These are phyloP conservation scores for Artibeus lituratus DNA, from an alignment of 2,797 vertebrate genomes.

Conservation along the genomic window DNA sequence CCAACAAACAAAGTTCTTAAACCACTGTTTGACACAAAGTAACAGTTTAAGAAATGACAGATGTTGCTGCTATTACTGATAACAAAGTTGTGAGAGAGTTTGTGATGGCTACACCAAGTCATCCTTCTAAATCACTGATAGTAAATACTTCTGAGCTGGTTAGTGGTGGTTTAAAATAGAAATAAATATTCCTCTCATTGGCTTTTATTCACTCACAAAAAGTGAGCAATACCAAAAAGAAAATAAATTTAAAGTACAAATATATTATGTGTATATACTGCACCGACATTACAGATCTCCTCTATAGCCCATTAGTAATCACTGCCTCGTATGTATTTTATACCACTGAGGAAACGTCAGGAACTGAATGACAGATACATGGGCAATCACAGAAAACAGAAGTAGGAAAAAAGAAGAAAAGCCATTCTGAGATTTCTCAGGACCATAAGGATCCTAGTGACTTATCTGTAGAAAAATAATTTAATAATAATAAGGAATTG, in stretches of 20 bases:
- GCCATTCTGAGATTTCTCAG: not conserved
- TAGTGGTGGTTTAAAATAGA: constrained; percentile 6
- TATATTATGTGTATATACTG: not conserved
- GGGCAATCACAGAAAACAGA: not conserved
- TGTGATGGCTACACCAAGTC: not conserved
- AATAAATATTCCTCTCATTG: not conserved
- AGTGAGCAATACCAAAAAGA: not conserved
- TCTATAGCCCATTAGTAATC: not conserved
- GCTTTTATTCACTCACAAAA: not conserved
- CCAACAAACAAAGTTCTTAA: constrained; percentile 5
- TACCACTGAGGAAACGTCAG: not conserved
- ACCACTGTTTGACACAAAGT: not conserved
- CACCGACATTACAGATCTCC: not conserved
- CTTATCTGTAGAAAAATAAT: constrained; percentile 23
- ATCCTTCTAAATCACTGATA: constrained; percentile 23
- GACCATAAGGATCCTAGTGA: not conserved
- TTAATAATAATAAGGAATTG: not conserved
- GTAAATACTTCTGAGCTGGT: not conserved
- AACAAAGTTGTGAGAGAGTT: not conserved
- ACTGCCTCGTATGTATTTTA: not conserved
- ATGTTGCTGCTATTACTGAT: not conserved
- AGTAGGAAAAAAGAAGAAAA: constrained; percentile 18
- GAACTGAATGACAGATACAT: not conserved
- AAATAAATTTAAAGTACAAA: constrained; percentile 6
- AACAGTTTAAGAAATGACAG: not conserved